phyloP scores from a whole-genome alignment of 2,888 invertebrate species.

The Watsonalla binaria region DNA sequence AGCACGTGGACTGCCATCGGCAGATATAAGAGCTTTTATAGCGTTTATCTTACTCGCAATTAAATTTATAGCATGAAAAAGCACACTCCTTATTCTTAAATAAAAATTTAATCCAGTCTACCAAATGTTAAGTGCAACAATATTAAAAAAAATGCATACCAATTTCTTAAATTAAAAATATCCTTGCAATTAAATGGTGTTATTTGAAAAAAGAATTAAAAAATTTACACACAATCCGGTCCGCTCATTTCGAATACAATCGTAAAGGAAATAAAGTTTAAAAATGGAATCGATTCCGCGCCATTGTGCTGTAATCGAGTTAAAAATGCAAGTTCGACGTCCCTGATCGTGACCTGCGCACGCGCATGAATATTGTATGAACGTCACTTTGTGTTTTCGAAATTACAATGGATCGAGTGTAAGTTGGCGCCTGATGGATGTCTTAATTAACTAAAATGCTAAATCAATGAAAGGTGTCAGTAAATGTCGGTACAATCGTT shows the following conservation, averaged over 20 bases:
- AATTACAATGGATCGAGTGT: constrained; percentile 12
- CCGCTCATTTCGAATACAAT: constrained; percentile 41
- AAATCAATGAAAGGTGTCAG: not conserved
- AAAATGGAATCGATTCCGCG: constrained; percentile 49
- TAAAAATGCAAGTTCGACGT: constrained; percentile 70
- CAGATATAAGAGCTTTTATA: constrained; percentile 57
- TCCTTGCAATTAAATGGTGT: constrained; percentile 6
- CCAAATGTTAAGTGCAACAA: not conserved
- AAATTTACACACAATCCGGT: constrained; percentile 56
- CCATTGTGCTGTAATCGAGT: constrained; percentile 58
- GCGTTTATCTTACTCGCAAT: constrained; percentile 54
- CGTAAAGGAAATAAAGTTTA: constrained; percentile 43
- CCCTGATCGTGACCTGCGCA: constrained; percentile 74
- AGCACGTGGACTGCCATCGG: constrained; percentile 61
- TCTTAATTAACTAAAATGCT: not conserved
- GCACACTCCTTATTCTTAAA: not conserved
- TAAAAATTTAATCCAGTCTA: no score
- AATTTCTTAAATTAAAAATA: constrained; percentile 1
- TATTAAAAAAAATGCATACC: not conserved
- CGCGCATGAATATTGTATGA: constrained; percentile 69
- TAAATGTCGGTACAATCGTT: not conserved
- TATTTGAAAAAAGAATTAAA: constrained; percentile 27
- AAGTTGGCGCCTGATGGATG: not conserved
- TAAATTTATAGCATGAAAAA: constrained; percentile 18
- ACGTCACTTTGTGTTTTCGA: constrained; percentile 37